Evolutionary conservation across 1,140 invertebrate genomes (phyloP).

Genomic region (Leptonema lineaticorne): DNA sequence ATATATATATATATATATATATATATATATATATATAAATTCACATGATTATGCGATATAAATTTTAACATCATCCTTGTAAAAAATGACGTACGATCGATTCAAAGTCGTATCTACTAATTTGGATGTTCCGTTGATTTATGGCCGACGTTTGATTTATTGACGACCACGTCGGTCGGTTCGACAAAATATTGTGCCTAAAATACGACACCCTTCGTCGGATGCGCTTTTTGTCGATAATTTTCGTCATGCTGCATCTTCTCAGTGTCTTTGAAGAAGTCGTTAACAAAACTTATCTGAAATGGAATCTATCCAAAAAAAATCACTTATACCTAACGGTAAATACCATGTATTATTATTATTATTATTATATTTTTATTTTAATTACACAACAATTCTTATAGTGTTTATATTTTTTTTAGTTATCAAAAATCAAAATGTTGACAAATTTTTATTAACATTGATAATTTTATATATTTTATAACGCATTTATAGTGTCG

Average conservation of each 20-base stretch:
- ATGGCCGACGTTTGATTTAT: constrained; percentile 31
- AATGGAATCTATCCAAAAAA: not conserved
- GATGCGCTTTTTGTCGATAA: not conserved
- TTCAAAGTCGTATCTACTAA: constrained; percentile 23
- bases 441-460: too few relatives aligned
- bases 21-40: not conserved
- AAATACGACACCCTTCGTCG: not conserved
- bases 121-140: constrained; percentile 35
- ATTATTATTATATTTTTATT: too few relatives aligned
- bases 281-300: too few relatives aligned
- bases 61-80: not conserved
- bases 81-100: constrained; percentile 15
- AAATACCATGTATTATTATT: too few relatives aligned
- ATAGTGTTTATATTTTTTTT: too few relatives aligned
- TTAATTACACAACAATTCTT: too few relatives aligned
- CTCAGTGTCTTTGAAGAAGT: too few relatives aligned
- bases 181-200: constrained; percentile 19
- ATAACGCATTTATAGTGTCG: too few relatives aligned
- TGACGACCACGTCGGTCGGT: not conserved
- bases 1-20: not conserved
- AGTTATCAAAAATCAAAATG: too few relatives aligned
- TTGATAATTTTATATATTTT: too few relatives aligned
- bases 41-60: not conserved
- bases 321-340: not conserved
- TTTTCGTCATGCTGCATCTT: not conserved